Evolutionary conservation across 2,113 vertebrate species (phyloP), one percentile per base, ranked within the genome.

Genomic region (Ptyas mucosa): DNA sequence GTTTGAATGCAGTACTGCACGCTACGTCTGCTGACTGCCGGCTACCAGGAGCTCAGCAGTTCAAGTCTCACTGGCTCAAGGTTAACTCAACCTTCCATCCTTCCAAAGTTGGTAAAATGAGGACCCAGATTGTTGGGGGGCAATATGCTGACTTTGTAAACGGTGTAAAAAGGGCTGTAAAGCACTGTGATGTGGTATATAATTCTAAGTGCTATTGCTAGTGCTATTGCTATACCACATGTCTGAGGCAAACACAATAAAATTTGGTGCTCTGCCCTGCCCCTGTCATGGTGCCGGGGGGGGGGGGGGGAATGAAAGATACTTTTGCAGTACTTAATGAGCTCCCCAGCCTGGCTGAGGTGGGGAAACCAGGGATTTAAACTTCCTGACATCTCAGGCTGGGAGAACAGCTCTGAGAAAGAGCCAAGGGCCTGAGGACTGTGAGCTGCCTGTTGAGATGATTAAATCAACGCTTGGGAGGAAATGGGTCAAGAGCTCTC

Each of bases 291-390:
- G 5, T 14, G 8, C 46, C 8, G 53, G 61, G 51, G 43, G 87
- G 87, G 5, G 1, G 14, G 53, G 1, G 49, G 49, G 29, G 58
- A 87, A 85, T 61, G 55, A 87, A 75, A 89, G 46, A 12, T 5
- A 26, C 61, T 15, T 90, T 53, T 6, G 24, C 54, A 2, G 18
- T 85, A 39, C 34, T 81, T 81, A 92, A 91, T 46, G 91, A 94
- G 91, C 91, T 64, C 88, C 86, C 93, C 24, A 43, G 92, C 88
- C 85, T 49, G 7, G 46, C 49, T 15, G 61, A 61, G 87, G 69
- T 89, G 49, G 54, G 54, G 89, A 49, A 14, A n/a, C 88, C 24
- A 20, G 89, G 87, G 87, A 89, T 94, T 89, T 90, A 85, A 92
- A 89, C 90, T 58, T 55, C 87, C 43, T 46, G 46, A 53, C 64